Percentiles rank a stretch among this genome's conserved stretches.
These are phyloP conservation scores for Engystomops pustulosus DNA, from an alignment of 2,113 vertebrate species.

Conservation along the genomic window DNA sequence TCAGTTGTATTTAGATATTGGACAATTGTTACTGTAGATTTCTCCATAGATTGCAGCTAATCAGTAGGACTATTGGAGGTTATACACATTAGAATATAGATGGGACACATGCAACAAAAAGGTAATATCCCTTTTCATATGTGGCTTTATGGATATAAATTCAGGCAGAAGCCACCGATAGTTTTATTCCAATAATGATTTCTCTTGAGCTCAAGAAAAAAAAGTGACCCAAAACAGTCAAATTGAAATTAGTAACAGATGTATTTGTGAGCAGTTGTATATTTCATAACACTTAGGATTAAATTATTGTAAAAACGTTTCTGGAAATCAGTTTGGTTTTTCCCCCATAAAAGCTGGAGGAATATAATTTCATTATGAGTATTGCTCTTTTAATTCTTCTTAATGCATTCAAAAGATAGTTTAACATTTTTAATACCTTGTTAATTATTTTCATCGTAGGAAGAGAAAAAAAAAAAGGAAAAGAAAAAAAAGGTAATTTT, in stretches of 20 bases:
- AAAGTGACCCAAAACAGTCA: neutral
- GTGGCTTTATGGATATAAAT: neutral
- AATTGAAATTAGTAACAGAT: neutral
- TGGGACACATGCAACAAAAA: too few relatives aligned
- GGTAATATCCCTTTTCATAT: too few relatives aligned
- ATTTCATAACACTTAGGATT: neutral
- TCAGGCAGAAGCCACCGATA: neutral
- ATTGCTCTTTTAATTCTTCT: conserved; percentile 33
- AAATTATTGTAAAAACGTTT: conserved; percentile 22
- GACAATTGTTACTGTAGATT: too few relatives aligned
- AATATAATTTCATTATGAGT: conserved; percentile 35
- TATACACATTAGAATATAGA: too few relatives aligned
- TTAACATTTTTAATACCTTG: conserved; percentile 32
- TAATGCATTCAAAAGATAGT: neutral
- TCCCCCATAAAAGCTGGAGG: conserved; percentile 12
- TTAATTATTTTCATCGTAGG: conserved; percentile 22
- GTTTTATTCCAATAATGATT: too few relatives aligned
- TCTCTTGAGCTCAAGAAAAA: neutral
- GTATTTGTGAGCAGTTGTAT: neutral
- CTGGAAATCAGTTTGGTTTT: conserved; percentile 18
- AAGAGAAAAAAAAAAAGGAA: neutral
- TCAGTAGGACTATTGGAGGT: too few relatives aligned
- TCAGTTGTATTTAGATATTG: too few relatives aligned
- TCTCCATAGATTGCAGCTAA: too few relatives aligned
- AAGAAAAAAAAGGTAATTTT: conserved; percentile 6